Percentiles rank a stretch among this genome's conserved stretches.
Conservation (phyloP, 1,140 invertebrate species). For the Phortica variegata region DNA sequence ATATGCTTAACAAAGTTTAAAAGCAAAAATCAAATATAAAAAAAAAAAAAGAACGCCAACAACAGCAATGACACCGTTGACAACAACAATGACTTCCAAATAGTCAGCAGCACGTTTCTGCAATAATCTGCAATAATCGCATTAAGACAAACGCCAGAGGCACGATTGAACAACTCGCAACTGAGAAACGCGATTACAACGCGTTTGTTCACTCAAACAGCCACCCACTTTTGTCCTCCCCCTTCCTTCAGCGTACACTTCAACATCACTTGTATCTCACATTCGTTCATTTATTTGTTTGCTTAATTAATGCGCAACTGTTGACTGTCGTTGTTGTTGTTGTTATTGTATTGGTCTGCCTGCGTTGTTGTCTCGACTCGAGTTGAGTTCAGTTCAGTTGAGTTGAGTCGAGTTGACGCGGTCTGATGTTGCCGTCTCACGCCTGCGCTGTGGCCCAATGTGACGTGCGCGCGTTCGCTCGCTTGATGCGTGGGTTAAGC, state of each 20-base stretch:
- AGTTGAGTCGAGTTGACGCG: too few relatives aligned
- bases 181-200: too few relatives aligned
- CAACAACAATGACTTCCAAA: slow-evolving; percentile 1
- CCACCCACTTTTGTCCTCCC: not conserved
- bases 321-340: slow-evolving; percentile 18
- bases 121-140: slow-evolving; percentile 4
- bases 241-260: too few relatives aligned
- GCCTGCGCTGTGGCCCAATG: too few relatives aligned
- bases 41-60: slow-evolving; percentile 8
- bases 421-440: too few relatives aligned
- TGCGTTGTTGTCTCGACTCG: too few relatives aligned
- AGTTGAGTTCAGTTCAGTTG: too few relatives aligned
- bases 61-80: slow-evolving; percentile 1
- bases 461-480: too few relatives aligned
- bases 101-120: not conserved
- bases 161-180: too few relatives aligned
- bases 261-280: not conserved
- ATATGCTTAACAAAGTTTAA: slow-evolving; percentile 1
- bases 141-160: not conserved
- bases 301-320: slow-evolving; percentile 28
- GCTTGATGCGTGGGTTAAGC: slow-evolving; percentile 50
- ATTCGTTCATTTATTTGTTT: slow-evolving; percentile 18
- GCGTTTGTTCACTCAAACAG: not conserved
- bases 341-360: slow-evolving; percentile 28
- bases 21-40: slow-evolving; percentile 1